Evolutionary conservation across 2,113 vertebrate genomes (phyloP).

Genomic region (Aldabrachelys gigantea): DNA sequence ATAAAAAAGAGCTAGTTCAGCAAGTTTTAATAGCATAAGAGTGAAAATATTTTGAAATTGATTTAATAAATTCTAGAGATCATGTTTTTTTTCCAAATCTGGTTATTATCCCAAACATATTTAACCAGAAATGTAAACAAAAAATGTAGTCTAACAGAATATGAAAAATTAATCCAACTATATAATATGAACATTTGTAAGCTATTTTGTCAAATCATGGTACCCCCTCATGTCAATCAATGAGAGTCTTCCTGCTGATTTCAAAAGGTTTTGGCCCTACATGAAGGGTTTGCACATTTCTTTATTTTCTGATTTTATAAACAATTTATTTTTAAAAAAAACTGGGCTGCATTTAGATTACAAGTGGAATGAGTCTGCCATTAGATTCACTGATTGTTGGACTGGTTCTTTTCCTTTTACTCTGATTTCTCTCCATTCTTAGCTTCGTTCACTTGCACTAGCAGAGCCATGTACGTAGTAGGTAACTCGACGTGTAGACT

Average conservation of each 20-base stretch:
- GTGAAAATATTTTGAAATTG: background rate
- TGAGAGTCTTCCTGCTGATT: background rate
- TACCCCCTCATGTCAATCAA: background rate
- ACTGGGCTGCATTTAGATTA: background rate
- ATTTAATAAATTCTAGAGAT: background rate
- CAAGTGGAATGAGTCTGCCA: background rate
- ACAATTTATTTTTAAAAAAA: fast-evolving
- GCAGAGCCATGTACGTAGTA: constrained; percentile 32
- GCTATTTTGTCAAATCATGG: background rate
- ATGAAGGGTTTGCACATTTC: background rate
- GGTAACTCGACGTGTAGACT: constrained; percentile 32
- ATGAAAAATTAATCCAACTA: background rate
- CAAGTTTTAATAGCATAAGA: background rate
- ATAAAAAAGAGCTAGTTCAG: background rate
- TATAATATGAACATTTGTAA: background rate
- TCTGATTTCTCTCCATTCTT: background rate
- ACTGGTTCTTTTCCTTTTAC: background rate
- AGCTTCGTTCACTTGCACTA: constrained; percentile 9
- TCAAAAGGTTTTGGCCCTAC: background rate
- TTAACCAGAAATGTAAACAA: background rate
- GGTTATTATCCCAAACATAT: background rate
- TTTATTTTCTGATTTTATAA: background rate
- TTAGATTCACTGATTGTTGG: background rate
- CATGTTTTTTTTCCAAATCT: background rate
- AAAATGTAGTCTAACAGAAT: background rate